Conservation (phyloP, 2,113 vertebrate genomes). For the Alaudala cheleensis region DNA sequence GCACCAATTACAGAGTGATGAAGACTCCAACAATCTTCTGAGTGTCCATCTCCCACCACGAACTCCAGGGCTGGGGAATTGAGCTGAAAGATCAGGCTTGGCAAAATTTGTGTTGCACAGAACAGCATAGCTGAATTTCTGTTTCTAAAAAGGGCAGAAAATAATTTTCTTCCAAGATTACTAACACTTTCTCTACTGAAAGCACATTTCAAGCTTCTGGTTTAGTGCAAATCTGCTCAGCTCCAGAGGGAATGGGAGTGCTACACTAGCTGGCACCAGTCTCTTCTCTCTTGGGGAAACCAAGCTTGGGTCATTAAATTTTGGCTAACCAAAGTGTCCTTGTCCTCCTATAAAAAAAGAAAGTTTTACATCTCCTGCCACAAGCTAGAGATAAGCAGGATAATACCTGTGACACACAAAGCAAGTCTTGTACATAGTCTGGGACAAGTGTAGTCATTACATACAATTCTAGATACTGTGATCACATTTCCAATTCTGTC, state of each 20-base stretch:
- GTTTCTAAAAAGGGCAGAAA: neutral
- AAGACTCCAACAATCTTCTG: neutral
- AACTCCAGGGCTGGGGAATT: neutral
- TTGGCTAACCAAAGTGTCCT: neutral
- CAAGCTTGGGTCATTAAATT: neutral
- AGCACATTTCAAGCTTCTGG: neutral
- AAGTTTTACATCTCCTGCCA: neutral
- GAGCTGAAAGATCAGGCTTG: neutral
- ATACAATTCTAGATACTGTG: neutral
- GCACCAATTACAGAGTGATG: neutral
- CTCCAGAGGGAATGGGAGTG: neutral
- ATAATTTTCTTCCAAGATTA: neutral
- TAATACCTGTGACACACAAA: neutral
- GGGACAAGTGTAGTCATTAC: neutral
- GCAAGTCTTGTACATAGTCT: neutral
- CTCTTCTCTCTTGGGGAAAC: neutral
- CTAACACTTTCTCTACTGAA: neutral
- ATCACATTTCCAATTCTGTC: neutral
- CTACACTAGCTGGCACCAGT: neutral
- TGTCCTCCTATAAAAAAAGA: neutral
- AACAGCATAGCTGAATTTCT: neutral
- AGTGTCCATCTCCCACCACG: neutral
- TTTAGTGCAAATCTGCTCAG: neutral
- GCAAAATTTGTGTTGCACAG: neutral
- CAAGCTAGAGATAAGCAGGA: neutral